Evolutionary conservation across 2,888 invertebrate species (phyloP), one percentile per base, ranked within the genome.

Genomic region (Gisinianus flammeolus): DNA sequence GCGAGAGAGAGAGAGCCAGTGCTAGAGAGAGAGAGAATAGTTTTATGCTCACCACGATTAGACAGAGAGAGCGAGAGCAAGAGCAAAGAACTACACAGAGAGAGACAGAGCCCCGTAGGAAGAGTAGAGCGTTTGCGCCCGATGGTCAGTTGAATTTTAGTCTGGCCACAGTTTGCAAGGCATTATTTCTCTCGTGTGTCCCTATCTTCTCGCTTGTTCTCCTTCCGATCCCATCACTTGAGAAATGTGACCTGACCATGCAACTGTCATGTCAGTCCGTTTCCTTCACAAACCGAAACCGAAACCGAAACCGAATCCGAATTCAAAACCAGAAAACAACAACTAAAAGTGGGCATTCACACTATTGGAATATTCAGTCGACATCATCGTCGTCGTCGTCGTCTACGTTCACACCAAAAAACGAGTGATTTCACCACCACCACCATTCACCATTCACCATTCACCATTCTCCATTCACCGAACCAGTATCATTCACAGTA

Each of bases 91-190:
- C 10, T n/a, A 64, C 33, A 31, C 8, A 30, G 30, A 28, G 26
- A 30, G 16, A 22, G 33, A 1, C 19, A 67, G 67, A 33, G 67
- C 22, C 30, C 28, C 22, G 62, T 5, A 73, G 56, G 35, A 35
- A 44, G 44, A 62, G 64, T 35, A 70, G 62, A 81, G 81, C 78
- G 81, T 77, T 79, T 79, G 81, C 81, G 81, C 81, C 78, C 79
- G 77, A 72, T 79, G 79, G 79, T 81, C 81, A 81, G 81, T 81
- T 79, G 76, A 76, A 81, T 79, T 79, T 81, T 78, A 81, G 81
- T 79, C 77, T 64, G 77, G 76, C 78, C 79, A 73, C 74, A 76
- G 80, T 79, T 69, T 72, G 69, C 77, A 71, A 76, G 76, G 68
- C 35, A 62, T 56, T 69, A 69, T 44, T 76, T 72, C 72, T 52